These are phyloP conservation scores for Nephila pilipes DNA, from an alignment of 1,140 invertebrate species.

Conservation along the genomic window DNA sequence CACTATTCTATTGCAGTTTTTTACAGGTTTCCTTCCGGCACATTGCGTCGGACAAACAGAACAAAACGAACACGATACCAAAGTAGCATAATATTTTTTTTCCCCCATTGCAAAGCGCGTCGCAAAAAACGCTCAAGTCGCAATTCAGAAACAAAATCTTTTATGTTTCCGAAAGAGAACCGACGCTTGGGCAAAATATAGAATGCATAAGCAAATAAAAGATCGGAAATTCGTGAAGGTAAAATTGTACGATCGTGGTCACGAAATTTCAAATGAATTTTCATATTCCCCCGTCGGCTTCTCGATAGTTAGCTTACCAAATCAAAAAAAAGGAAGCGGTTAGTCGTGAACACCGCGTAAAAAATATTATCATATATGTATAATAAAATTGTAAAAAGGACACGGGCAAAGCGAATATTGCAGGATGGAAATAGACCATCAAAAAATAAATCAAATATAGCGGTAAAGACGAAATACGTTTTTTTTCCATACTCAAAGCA, in stretches of 20 bases:
- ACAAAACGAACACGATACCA: constrained; percentile 11
- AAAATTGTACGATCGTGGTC: constrained; percentile 6
- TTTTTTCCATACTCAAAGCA: too few relatives aligned
- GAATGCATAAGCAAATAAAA: neutral
- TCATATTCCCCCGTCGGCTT: neutral
- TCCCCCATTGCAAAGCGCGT: neutral
- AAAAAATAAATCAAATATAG: too few relatives aligned
- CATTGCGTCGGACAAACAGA: constrained; percentile 1
- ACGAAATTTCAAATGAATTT: constrained; percentile 8
- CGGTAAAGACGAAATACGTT: too few relatives aligned
- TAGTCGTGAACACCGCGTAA: neutral
- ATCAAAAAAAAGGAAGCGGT: neutral
- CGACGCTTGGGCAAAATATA: neutral
- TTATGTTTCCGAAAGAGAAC: neutral
- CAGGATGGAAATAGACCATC: too few relatives aligned
- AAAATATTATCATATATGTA: neutral
- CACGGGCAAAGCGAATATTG: too few relatives aligned
- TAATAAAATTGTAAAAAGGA: neutral
- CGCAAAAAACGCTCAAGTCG: neutral
- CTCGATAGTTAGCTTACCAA: neutral
- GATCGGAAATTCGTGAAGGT: constrained; percentile 20
- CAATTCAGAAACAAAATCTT: constrained; percentile 19
- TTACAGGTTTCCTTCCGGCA: neutral
- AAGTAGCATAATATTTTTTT: neutral
- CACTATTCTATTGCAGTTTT: neutral